These are phyloP conservation scores for Drosophila gaucha DNA, from an alignment of 2,888 invertebrate genomes.

Conservation along the genomic window DNA sequence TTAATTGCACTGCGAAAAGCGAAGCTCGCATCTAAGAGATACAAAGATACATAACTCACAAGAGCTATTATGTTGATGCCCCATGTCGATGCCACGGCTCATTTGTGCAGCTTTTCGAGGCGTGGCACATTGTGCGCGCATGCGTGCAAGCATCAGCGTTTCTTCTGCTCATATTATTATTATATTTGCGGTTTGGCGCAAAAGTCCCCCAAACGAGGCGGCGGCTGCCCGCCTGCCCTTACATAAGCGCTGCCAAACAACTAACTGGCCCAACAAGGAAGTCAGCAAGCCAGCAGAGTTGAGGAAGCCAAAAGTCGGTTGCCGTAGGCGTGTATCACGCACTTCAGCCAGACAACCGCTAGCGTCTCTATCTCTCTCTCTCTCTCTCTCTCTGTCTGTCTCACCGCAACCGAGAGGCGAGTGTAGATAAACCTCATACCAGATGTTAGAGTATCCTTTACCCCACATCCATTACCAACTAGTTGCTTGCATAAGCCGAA, in stretches of 20 bases:
- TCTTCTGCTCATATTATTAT: slow-evolving; percentile 6
- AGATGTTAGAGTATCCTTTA: slow-evolving; percentile 28
- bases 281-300: slow-evolving; percentile 11
- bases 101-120: slow-evolving; percentile 47
- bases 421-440: neutral
- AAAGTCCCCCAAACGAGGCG: slow-evolving; percentile 46
- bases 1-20: slow-evolving; percentile 72
- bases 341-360: slow-evolving; percentile 21
- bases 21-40: slow-evolving; percentile 50
- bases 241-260: slow-evolving; percentile 38
- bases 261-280: slow-evolving; percentile 25
- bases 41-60: slow-evolving; percentile 48
- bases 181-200: slow-evolving; percentile 38
- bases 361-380: neutral
- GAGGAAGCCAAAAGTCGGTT: slow-evolving; percentile 29
- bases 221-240: slow-evolving; percentile 51
- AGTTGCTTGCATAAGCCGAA: slow-evolving; percentile 12
- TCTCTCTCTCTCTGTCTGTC: neutral
- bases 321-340: slow-evolving; percentile 31
- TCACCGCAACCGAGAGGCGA: slow-evolving; percentile 3
- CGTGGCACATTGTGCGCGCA: slow-evolving; percentile 70
- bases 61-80: slow-evolving; percentile 33
- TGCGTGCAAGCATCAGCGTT: slow-evolving; percentile 53
- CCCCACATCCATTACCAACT: slow-evolving; percentile 7
- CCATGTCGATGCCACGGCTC: slow-evolving; percentile 50